Evolutionary conservation across 2,888 invertebrate species (phyloP), one percentile per base, ranked within the genome.

Genomic region (Elmis aenea): DNA sequence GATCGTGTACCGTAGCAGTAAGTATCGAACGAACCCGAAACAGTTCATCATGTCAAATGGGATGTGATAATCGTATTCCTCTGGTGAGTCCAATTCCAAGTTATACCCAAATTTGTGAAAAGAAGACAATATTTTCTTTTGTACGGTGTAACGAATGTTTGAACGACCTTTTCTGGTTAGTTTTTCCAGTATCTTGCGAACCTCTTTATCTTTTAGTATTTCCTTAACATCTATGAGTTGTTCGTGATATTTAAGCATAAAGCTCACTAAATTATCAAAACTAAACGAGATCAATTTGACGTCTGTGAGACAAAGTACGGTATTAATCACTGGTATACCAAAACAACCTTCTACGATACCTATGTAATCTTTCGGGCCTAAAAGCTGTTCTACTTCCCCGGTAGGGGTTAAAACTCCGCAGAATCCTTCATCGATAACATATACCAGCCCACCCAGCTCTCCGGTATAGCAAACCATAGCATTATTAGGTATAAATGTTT

Each of bases 21-120:
- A 24, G 10, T 29, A 12, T 3, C 37, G 31, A 3, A 47, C 31
- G 16, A 36, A 48, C 5, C 18, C 22, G 18, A 48, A 42, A 2
- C 27, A 26, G 11, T 36, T 32, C 1, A 47, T 21, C 9, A 32
- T 23, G 31, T 52, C 48, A 22, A 48, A 52, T 2, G 51, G 50
- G 2, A 41, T 25, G 27, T 36, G 44, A 35, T 52, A 52, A 33
- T 52, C 48, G 24, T 40, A 47, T 32, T 52, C 50, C 23, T 48
- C 46, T 14, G 18, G 33, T 1, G 48, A 45, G 25, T 44, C 41
- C 3, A 34, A 8, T 16, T 29, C 12, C 1, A 44, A 26, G 10
- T 34, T 34, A 13, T 42, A 46, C 0, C 39, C 42, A 28, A 44
- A 48, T 10, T 11, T 28, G n/a, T 26, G 12, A 8, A 42, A 37